These are phyloP conservation scores for Elephantulus edwardii DNA, from an alignment of 2,113 vertebrate genomes.

Conservation along the genomic window DNA sequence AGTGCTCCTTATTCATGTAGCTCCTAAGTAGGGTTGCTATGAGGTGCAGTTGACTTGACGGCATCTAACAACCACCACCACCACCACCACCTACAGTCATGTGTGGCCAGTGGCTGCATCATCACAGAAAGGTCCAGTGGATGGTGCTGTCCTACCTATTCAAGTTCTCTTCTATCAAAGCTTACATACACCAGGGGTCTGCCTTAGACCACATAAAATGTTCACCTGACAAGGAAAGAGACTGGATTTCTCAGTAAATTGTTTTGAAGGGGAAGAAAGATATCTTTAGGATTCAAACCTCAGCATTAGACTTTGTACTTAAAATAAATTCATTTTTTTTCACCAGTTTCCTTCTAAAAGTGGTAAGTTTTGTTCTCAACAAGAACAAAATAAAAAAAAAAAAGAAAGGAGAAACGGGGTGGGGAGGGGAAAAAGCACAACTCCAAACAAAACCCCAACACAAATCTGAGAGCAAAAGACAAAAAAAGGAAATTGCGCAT, in stretches of 20 bases:
- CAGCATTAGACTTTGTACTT: background rate
- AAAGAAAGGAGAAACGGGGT: no score
- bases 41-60: no score
- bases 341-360: constrained; percentile 12
- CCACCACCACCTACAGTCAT: background rate
- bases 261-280: background rate
- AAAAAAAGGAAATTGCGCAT: constrained; percentile 9
- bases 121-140: background rate
- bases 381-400: background rate
- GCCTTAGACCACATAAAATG: background rate
- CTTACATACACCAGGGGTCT: background rate
- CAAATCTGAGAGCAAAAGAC: constrained; percentile 19
- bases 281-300: background rate
- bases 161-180: background rate
- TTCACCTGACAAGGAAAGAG: background rate
- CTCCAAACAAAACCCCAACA: constrained; percentile 13
- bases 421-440: background rate
- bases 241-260: background rate
- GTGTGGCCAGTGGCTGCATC: background rate
- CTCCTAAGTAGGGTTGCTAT: no score
- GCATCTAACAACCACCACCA: no score
- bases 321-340: background rate
- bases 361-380: constrained; percentile 4
- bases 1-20: no score
- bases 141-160: background rate